Conservation (phyloP, 2,797 vertebrate species). For the Cygnus olor region DNA sequence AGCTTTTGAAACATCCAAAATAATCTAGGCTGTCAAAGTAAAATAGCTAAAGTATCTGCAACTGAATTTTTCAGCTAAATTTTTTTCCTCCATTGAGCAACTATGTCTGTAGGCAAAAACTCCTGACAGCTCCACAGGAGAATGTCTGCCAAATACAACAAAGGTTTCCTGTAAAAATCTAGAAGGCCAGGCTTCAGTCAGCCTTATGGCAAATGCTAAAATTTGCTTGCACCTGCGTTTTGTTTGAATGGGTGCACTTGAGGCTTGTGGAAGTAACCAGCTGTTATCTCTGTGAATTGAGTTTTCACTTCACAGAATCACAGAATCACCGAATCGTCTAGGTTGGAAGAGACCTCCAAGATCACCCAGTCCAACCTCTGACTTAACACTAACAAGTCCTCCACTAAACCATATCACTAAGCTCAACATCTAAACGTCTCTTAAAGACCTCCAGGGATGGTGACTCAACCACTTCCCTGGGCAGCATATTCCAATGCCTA, state of each 20-base stretch:
- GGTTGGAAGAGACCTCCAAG: too few relatives aligned
- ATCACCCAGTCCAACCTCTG: too few relatives aligned
- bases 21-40: neutral
- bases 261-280: neutral
- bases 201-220: neutral
- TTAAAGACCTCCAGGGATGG: too few relatives aligned
- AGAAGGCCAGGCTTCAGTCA: neutral
- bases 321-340: too few relatives aligned
- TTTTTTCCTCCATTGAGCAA: conserved; percentile 5
- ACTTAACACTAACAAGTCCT: too few relatives aligned
- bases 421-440: too few relatives aligned
- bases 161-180: neutral
- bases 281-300: neutral
- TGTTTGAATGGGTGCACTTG: neutral
- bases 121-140: neutral
- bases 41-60: neutral
- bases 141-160: conserved; percentile 15
- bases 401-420: too few relatives aligned
- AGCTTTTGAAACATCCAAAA: neutral
- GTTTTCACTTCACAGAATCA: neutral
- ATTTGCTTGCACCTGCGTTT: neutral
- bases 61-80: neutral
- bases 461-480: too few relatives aligned
- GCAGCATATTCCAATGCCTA: too few relatives aligned
- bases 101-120: neutral